Conservation (phyloP, 2,113 vertebrate genomes). For the Sceloporus undulatus region DNA sequence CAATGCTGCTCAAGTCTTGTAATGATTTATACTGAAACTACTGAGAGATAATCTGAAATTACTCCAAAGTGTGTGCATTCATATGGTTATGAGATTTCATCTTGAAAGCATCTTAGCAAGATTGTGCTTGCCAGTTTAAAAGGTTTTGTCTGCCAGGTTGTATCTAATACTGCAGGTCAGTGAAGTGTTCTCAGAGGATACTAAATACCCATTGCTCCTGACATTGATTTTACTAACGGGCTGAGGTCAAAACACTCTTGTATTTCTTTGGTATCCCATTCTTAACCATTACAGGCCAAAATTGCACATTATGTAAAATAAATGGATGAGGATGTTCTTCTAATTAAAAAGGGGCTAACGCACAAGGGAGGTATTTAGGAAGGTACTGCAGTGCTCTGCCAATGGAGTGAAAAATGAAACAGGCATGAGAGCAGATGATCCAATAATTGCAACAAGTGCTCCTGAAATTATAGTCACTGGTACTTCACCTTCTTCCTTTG, state of each 20-base stretch:
- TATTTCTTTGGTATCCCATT: background rate
- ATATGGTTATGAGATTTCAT: background rate
- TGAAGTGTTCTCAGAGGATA: background rate
- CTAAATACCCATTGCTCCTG: background rate
- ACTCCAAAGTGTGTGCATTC: background rate
- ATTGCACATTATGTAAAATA: background rate
- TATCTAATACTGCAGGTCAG: background rate
- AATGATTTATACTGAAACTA: background rate
- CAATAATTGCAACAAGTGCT: constrained; percentile 15
- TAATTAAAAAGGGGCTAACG: background rate
- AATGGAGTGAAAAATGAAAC: background rate
- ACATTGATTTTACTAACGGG: background rate
- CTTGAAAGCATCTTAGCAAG: background rate
- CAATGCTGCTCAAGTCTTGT: background rate
- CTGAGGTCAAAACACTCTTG: background rate
- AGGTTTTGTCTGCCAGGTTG: background rate
- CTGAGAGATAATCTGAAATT: background rate
- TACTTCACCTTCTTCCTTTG: background rate
- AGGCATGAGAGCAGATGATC: background rate
- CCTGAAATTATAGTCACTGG: constrained; percentile 10
- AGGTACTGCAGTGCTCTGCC: background rate
- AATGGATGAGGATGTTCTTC: background rate
- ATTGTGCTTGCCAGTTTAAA: background rate
- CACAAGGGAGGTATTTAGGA: background rate
- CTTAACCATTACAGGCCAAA: background rate